Evolutionary conservation across 2,888 invertebrate species (phyloP), one percentile per base, ranked within the genome.

Genomic region (Vesta saturnalis): DNA sequence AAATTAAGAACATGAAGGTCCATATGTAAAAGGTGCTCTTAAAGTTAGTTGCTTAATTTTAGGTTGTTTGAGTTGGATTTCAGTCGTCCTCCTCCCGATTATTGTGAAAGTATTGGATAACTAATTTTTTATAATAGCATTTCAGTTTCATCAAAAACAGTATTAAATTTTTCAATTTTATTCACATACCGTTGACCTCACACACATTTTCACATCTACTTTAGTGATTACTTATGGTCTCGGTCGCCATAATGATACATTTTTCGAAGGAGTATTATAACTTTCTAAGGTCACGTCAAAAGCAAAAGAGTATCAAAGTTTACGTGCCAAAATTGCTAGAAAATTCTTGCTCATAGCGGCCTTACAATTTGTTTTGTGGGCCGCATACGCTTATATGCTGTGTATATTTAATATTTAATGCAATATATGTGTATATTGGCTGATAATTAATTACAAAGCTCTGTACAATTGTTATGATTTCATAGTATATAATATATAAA

Each of bases 391-490:
- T 84, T 84, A 84, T 79, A 78, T 82, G 83, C 84, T 84, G 84
- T 84, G 84, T 83, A 83, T 84, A 83, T 81, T 81, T 80, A 81
- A 81, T 76, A 70, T 71, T 74, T 75, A 81, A 83, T 83, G 83
- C 83, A 83, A 84, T 84, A 76, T 80, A 78, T 83, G 80, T 83
- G 81, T 83, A 82, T 83, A 83, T 83, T 79, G 82, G 83, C 83
- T 82, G 82, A 83, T 77, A 78, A 70, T 66, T 77, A 78, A 70
- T 67, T 71, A 74, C 72, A 76, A 79, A 81, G 78, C 65, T 70
- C 71, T 83, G 84, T 84, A 84, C 83, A 84, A 83, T 83, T 84
- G 83, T 84, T 84, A 84, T 83, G 78, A 83, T 84, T 84, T 84
- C 82, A 84, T 83, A 84, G 83, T 81, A 82, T 84, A 84, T 84